A percentile compares a stretch with the other conserved stretches of the same genome.
phyloP scores from a whole-genome alignment of 2,797 vertebrate species.

The Mastacembelus armatus region DNA sequence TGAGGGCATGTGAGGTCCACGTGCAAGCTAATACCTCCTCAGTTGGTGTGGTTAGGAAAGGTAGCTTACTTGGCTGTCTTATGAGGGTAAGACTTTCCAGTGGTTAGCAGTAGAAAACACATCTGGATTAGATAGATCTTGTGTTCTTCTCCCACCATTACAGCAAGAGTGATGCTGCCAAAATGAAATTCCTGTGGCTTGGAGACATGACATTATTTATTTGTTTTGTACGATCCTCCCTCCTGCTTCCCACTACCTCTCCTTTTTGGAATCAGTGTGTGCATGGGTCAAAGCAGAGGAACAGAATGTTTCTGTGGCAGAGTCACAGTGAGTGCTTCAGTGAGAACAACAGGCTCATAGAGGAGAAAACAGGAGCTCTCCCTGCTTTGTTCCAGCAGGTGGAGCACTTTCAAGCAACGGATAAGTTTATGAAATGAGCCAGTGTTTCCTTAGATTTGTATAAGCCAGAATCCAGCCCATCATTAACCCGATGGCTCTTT shows the following conservation, averaged over 20 bases:
- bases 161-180: conserved; percentile 86
- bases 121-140: conserved; percentile 92
- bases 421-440: conserved; percentile 56
- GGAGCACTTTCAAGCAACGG: conserved; percentile 71
- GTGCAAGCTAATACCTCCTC: conserved; percentile 71
- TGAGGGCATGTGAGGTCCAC: conserved; percentile 63
- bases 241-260: conserved; percentile 80
- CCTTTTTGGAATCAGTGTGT: conserved; percentile 85
- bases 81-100: conserved; percentile 77
- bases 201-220: conserved; percentile 92
- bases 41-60: conserved; percentile 75
- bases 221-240: conserved; percentile 87
- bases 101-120: conserved; percentile 83
- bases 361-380: conserved; percentile 52
- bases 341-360: conserved; percentile 75
- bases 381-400: conserved; percentile 77
- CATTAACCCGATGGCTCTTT: conserved; percentile 43
- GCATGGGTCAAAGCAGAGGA: conserved; percentile 84
- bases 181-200: conserved; percentile 92
- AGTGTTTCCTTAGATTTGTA: conserved; percentile 53
- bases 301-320: conserved; percentile 94
- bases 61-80: conserved; percentile 54
- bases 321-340: conserved; percentile 71
- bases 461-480: conserved; percentile 52
- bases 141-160: conserved; percentile 86